phyloP scores from a whole-genome alignment of 2,888 invertebrate genomes.

The Lottia scabra region DNA sequence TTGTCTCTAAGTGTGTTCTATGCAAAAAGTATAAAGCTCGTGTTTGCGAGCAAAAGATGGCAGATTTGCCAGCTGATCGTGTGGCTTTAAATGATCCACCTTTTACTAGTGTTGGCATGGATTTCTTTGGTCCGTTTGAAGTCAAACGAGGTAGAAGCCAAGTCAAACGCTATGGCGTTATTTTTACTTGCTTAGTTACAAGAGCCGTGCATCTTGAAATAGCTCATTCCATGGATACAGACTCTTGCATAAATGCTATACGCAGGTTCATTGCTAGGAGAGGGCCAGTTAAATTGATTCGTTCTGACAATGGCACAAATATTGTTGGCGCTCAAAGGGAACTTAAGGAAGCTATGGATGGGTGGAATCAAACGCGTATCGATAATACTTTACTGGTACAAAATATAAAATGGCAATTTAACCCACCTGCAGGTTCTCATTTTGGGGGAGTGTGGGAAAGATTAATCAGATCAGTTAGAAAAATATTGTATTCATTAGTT shows the following conservation, averaged over 20 bases:
- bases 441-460: not conserved
- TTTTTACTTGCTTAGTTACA: slow-evolving; percentile 5
- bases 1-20: too few relatives aligned
- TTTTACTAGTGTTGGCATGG: slow-evolving; percentile 24
- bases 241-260: too few relatives aligned
- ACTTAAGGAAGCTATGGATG: not conserved
- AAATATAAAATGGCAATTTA: not conserved
- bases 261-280: too few relatives aligned
- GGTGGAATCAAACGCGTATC: not conserved
- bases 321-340: not conserved
- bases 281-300: not conserved
- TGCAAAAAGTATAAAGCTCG: too few relatives aligned
- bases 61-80: too few relatives aligned
- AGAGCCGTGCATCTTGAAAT: too few relatives aligned
- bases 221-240: too few relatives aligned
- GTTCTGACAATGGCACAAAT: not conserved
- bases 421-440: not conserved
- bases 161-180: not conserved
- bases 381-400: not conserved
- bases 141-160: not conserved
- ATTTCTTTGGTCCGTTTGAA: slow-evolving; percentile 25
- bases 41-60: too few relatives aligned
- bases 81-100: not conserved
- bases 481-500: slow-evolving; percentile 10
- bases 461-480: slow-evolving; percentile 23